phyloP scores from a whole-genome alignment of 1,140 invertebrate species.

The Eciton burchellii region DNA sequence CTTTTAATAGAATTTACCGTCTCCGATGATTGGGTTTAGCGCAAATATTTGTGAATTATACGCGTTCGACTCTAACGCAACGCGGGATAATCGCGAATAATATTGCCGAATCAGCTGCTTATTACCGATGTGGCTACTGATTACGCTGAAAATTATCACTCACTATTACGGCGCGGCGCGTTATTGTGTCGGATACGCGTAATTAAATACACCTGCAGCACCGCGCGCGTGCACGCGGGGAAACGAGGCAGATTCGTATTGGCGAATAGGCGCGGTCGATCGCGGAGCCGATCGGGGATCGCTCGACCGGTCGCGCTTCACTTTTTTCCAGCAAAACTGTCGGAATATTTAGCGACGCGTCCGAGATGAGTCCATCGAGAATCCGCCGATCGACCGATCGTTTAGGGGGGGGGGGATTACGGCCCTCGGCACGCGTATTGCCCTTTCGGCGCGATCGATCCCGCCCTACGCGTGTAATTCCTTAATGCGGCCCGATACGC shows the following conservation, averaged over 20 bases:
- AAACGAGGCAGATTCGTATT: slow-evolving; percentile 10
- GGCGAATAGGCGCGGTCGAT: not conserved
- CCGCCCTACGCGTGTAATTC: slow-evolving; percentile 35
- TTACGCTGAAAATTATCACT: slow-evolving; percentile 68
- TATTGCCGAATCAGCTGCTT: slow-evolving; percentile 76
- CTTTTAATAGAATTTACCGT: slow-evolving; percentile 66
- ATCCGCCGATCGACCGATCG: no score
- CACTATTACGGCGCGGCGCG: slow-evolving; percentile 4
- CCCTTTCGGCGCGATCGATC: slow-evolving; percentile 33
- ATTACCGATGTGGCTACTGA: slow-evolving; percentile 71
- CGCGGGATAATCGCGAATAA: slow-evolving; percentile 67
- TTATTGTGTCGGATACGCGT: not conserved
- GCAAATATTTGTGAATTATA: slow-evolving; percentile 75
- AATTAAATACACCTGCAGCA: slow-evolving; percentile 10
- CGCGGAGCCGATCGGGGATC: not conserved
- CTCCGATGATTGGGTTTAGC: slow-evolving; percentile 58
- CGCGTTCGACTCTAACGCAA: slow-evolving; percentile 53
- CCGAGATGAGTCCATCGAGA: not conserved
- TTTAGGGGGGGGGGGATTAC: no score
- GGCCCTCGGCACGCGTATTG: no score
- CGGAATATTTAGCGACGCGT: no score
- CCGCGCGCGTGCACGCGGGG: no score
- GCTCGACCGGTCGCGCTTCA: not conserved
- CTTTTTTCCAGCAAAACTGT: not conserved
- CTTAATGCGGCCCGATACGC: slow-evolving; percentile 44